Percentiles rank a stretch among this genome's conserved stretches.
phyloP scores from a whole-genome alignment of 2,797 vertebrate species.

The Mormyrus proboscirostris region DNA sequence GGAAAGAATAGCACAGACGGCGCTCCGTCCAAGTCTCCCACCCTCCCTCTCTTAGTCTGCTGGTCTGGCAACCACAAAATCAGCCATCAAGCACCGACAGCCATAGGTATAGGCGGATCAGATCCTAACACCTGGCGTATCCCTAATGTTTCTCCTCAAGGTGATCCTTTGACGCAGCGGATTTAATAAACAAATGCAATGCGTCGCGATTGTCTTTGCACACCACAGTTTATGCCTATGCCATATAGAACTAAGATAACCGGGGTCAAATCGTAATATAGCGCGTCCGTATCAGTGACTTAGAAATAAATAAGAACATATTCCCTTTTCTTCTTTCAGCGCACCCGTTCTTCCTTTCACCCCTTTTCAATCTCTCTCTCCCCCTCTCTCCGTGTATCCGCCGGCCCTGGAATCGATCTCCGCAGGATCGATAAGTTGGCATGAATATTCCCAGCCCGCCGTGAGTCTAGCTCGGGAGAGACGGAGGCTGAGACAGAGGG shows the following conservation, averaged over 20 bases:
- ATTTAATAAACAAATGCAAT: background rate
- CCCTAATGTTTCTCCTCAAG: background rate
- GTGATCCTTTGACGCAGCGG: background rate
- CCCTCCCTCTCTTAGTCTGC: slow-evolving; percentile 23
- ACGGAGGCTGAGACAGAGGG: slow-evolving; percentile 65
- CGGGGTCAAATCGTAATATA: background rate
- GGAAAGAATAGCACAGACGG: slow-evolving; percentile 55
- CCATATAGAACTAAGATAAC: background rate
- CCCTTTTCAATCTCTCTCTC: slow-evolving; percentile 56
- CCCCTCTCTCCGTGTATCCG: slow-evolving; percentile 72
- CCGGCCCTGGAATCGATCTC: slow-evolving; percentile 84
- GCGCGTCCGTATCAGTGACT: slow-evolving; percentile 22
- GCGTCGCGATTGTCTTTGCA: background rate
- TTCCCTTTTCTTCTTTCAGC: slow-evolving; percentile 21
- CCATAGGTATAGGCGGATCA: background rate
- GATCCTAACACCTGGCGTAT: background rate
- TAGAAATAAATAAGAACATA: slow-evolving; percentile 26
- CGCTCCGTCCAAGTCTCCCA: slow-evolving; percentile 31
- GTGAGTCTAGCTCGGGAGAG: slow-evolving; percentile 71
- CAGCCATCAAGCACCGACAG: slow-evolving; percentile 13
- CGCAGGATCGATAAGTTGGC: slow-evolving; percentile 86
- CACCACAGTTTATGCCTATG: background rate
- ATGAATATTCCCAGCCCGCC: slow-evolving; percentile 84
- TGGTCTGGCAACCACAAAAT: slow-evolving; percentile 39
- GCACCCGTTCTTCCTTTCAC: slow-evolving; percentile 38